Evolutionary conservation across 2,113 vertebrate genomes (phyloP).

Genomic region (Scytalopus superciliaris): DNA sequence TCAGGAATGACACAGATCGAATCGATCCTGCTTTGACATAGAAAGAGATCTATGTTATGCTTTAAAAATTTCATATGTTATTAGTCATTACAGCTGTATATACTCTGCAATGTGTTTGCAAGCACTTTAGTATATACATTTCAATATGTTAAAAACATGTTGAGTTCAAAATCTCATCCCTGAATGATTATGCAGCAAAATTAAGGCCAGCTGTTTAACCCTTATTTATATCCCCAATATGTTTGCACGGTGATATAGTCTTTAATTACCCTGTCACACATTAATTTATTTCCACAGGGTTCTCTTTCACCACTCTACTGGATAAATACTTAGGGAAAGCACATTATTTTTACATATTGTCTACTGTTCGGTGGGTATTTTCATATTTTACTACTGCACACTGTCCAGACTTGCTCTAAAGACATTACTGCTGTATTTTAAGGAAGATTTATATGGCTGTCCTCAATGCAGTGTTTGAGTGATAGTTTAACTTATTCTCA

Average conservation of each 20-base stretch:
- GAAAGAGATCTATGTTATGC: slow-evolving; percentile 14
- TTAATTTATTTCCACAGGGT: neutral
- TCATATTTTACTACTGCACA: neutral
- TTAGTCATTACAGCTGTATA: slow-evolving; percentile 1
- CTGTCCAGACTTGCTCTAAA: slow-evolving; percentile 11
- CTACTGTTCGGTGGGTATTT: neutral
- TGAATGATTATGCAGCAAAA: slow-evolving; percentile 9
- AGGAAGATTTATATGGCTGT: slow-evolving; percentile 10
- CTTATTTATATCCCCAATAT: neutral
- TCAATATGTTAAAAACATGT: neutral
- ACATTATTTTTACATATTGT: neutral
- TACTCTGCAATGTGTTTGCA: neutral
- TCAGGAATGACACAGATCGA: slow-evolving; percentile 11
- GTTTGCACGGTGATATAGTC: neutral
- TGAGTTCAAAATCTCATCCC: slow-evolving; percentile 9
- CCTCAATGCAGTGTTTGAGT: neutral
- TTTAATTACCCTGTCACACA: neutral
- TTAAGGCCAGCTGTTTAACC: slow-evolving; percentile 27
- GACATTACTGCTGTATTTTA: neutral
- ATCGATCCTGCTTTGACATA: slow-evolving; percentile 13
- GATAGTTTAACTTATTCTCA: neutral
- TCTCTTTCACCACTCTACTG: neutral
- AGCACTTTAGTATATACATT: neutral
- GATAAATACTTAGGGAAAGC: neutral
- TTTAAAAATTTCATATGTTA: neutral